Base-by-base conservation (phyloP, 2,888 invertebrate species). In the Philopedon plagiatum region DNA sequence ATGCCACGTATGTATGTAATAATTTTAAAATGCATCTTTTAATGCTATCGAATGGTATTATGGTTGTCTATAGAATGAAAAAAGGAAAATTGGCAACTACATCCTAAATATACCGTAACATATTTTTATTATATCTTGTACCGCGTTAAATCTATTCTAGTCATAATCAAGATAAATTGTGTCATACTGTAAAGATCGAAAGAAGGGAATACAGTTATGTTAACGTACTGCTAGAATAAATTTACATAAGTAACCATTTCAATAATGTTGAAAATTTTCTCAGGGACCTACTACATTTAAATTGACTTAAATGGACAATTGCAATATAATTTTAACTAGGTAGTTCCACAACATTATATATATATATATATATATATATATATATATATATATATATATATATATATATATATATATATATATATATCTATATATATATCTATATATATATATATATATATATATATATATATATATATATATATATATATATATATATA, bases 371-470 rank as follows among this genome's bases (percentile, higher is more conserved):
- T 51, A 51, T 21, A 51, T 51, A 51, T 21, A 51, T 23, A 21
- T 51, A 51, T 51, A 51, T 51, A 51, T 51, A 51, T 51, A 51
- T 51, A 51, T 51, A 51, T 51, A 51, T 51, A 51, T 51, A 51
- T 51, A 51, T 51, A 51, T 51, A 51, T 51, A 51, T 51, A 51
- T 51, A 51, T 51, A 51, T 51, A 51, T n/a, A n/a, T n/a, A n/a
- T n/a, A n/a, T n/a, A n/a, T n/a, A n/a, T n/a, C n/a, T n/a, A n/a
- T n/a, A n/a, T n/a, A n/a, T n/a, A n/a, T n/a, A n/a, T n/a, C n/a
- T n/a, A n/a, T n/a, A n/a, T n/a, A n/a, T n/a, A n/a, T 51, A 51
- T 51, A 51, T 51, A 51, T 51, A 51, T 51, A 51, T 51, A 51
- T 51, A 51, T 51, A 51, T 51, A 51, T 51, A 51, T 51, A 51